Percentiles rank a stretch among this genome's conserved stretches.
phyloP scores from a whole-genome alignment of 2,113 vertebrate genomes.

The Macquaria ambigua region DNA sequence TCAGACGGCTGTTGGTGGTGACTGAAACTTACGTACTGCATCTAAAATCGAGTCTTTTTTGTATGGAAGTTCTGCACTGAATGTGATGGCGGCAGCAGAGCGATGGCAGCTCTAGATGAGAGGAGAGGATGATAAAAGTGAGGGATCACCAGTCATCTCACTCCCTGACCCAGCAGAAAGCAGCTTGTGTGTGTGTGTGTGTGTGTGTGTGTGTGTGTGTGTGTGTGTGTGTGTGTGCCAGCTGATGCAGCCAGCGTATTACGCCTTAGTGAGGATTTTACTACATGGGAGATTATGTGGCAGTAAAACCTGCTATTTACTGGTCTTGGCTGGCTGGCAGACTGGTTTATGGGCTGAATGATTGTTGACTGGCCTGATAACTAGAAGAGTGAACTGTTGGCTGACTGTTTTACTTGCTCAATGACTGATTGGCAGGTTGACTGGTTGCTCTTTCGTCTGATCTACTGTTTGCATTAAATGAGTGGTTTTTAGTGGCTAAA shows the following conservation, averaged over 20 bases:
- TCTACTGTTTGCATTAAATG: background rate
- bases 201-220: conserved; percentile 15
- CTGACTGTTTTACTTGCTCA: background rate
- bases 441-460: background rate
- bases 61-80: background rate
- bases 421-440: background rate
- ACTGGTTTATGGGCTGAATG: conserved; percentile 24
- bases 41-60: background rate
- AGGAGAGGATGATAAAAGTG: conserved; percentile 19
- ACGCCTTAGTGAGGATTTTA: conserved; percentile 45
- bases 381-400: background rate
- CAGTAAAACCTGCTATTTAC: conserved; percentile 53
- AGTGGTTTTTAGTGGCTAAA: background rate
- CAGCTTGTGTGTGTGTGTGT: conserved; percentile 34
- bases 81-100: background rate
- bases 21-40: background rate
- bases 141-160: conserved; percentile 45
- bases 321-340: conserved; percentile 21
- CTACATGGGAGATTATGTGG: conserved; percentile 44
- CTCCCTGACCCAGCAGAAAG: conserved; percentile 52
- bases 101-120: background rate
- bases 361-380: background rate
- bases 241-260: conserved; percentile 8
- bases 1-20: no score
- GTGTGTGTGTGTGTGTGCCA: conserved; percentile 15